phyloP scores from a whole-genome alignment of 2,113 vertebrate species.

The Notarius lentiginosus region DNA sequence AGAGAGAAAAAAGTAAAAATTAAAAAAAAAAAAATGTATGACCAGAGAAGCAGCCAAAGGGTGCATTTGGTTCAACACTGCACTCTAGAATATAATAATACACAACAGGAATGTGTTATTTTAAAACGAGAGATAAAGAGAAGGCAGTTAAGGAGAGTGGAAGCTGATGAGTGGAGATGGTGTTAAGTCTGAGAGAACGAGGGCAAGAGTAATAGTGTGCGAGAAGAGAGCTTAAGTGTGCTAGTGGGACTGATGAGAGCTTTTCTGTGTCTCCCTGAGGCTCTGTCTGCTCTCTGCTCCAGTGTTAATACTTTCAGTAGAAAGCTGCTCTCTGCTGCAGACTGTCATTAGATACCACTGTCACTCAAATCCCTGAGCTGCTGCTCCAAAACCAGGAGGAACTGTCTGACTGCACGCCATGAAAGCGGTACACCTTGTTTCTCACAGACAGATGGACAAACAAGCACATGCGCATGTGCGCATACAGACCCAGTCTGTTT shows the following conservation, averaged over 20 bases:
- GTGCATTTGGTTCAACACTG: neutral
- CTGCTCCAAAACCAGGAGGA: neutral
- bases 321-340: neutral
- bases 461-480: neutral
- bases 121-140: neutral
- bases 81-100: neutral
- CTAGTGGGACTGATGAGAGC: neutral
- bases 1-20: neutral
- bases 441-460: neutral
- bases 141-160: neutral
- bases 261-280: conserved; percentile 20
- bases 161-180: neutral
- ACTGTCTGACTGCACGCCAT: conserved; percentile 2
- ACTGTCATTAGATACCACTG: conserved; percentile 29
- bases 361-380: neutral
- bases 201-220: neutral
- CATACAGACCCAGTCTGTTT: neutral
- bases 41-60: neutral
- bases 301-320: neutral
- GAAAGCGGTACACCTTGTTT: neutral
- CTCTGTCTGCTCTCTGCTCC: neutral
- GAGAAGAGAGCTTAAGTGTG: neutral
- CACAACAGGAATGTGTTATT: neutral
- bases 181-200: neutral
- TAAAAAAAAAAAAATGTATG: neutral